phyloP scores from a whole-genome alignment of 2,888 invertebrate species.

The Clunio marinus region DNA sequence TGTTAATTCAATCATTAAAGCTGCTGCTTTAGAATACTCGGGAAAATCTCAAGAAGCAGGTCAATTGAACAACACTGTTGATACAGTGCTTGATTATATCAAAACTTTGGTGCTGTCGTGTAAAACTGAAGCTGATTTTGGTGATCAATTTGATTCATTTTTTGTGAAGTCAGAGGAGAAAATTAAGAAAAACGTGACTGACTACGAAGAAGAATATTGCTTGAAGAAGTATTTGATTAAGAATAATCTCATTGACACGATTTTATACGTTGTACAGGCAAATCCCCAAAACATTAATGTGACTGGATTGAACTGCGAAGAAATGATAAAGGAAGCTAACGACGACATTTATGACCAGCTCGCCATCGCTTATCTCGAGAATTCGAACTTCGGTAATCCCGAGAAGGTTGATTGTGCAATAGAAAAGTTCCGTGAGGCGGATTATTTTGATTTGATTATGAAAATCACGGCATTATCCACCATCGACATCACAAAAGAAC shows the following conservation, averaged over 20 bases:
- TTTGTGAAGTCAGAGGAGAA: neutral
- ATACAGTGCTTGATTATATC: neutral
- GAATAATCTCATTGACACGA: constrained; percentile 25
- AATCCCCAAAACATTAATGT: constrained; percentile 26
- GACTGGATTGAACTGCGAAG: constrained; percentile 24
- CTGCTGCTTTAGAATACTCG: constrained; percentile 20
- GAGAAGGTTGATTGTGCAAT: constrained; percentile 32
- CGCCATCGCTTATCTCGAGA: neutral
- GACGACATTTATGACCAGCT: constrained; percentile 33
- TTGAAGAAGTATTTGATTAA: constrained; percentile 32
- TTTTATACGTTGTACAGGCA: constrained; percentile 13
- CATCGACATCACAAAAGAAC: constrained; percentile 19
- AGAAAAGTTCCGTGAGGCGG: constrained; percentile 28
- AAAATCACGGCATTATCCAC: constrained; percentile 27
- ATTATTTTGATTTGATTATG: constrained; percentile 35
- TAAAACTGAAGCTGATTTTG: neutral
- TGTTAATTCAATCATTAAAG: constrained; percentile 18
- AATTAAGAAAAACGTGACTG: neutral
- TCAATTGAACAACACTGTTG: neutral
- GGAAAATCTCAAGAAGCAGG: neutral
- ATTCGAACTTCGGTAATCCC: neutral
- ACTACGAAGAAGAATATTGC: constrained; percentile 15
- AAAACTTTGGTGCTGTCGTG: constrained; percentile 2
- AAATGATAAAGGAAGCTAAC: constrained; percentile 24
- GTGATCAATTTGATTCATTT: constrained; percentile 1